These are phyloP conservation scores for Eulemur coronatus DNA, from an alignment of 2,797 vertebrate species.

Conservation along the genomic window DNA sequence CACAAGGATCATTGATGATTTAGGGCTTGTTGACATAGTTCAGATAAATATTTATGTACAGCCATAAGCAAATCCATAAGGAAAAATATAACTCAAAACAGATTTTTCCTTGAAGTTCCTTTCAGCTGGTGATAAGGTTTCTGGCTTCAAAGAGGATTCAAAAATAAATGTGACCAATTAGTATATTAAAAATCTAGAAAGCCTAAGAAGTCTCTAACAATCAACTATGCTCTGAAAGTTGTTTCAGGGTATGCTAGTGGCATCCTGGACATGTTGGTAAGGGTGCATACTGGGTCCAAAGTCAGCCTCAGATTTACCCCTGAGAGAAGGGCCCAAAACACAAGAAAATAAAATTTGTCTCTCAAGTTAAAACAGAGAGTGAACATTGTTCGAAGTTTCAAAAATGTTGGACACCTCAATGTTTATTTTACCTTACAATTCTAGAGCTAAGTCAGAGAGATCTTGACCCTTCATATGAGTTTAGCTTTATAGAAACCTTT, in stretches of 20 bases:
- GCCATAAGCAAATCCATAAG: constrained; percentile 71
- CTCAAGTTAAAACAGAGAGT: constrained; percentile 13
- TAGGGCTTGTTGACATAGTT: constrained; percentile 71
- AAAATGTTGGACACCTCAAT: background rate
- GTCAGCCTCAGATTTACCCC: background rate
- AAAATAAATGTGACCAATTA: constrained; percentile 70
- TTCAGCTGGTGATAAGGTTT: constrained; percentile 69
- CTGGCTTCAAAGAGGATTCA: constrained; percentile 67
- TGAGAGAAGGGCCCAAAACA: constrained; percentile 31
- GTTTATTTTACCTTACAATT: background rate
- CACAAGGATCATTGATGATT: constrained; percentile 67
- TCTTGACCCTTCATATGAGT: background rate
- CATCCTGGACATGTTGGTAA: background rate
- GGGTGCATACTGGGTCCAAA: background rate
- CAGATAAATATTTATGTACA: constrained; percentile 76
- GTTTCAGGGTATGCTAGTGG: background rate
- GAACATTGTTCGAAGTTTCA: background rate
- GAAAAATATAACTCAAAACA: constrained; percentile 75
- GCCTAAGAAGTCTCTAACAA: background rate
- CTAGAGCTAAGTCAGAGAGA: background rate
- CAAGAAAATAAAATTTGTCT: constrained; percentile 5
- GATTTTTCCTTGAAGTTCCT: constrained; percentile 64
- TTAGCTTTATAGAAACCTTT: constrained; percentile 12
- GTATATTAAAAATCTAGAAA: constrained; percentile 41
- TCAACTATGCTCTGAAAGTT: background rate